phyloP scores from a whole-genome alignment of 2,888 invertebrate genomes.

The Ectropis crepuscularia region DNA sequence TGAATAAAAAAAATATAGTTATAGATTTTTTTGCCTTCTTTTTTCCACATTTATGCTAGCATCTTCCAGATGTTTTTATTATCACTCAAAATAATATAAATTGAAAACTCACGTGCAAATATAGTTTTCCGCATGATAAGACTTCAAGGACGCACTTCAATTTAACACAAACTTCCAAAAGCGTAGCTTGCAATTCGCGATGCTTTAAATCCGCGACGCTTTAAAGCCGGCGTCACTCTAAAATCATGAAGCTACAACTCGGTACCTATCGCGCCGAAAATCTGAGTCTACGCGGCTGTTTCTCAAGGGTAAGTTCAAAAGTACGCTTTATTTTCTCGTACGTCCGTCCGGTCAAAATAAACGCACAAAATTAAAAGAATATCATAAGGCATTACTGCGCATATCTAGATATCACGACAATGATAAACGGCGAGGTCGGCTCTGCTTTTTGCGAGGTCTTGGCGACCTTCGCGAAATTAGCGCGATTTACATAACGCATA shows the following conservation, averaged over 20 bases:
- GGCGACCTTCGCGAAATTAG: slow-evolving; percentile 77
- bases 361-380: slow-evolving; percentile 62
- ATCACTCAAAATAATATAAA: slow-evolving; percentile 1
- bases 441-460: slow-evolving; percentile 76
- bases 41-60: too few relatives aligned
- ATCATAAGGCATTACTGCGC: slow-evolving; percentile 68
- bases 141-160: slow-evolving; percentile 12
- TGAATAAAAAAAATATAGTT: too few relatives aligned
- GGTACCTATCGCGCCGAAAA: too few relatives aligned
- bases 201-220: background rate
- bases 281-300: too few relatives aligned
- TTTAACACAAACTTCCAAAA: background rate
- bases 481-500: slow-evolving; percentile 74
- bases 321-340: slow-evolving; percentile 15
- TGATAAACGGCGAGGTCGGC: slow-evolving; percentile 77
- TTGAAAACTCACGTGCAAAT: slow-evolving; percentile 43
- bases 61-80: too few relatives aligned
- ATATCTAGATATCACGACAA: slow-evolving; percentile 74
- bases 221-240: background rate
- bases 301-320: slow-evolving; percentile 25
- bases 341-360: slow-evolving; percentile 56
- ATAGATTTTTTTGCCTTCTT: too few relatives aligned
- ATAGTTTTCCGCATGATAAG: slow-evolving; percentile 43
- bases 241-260: too few relatives aligned
- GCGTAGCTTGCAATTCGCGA: background rate